phyloP scores from a whole-genome alignment of 2,113 vertebrate species.

The Apodemus sylvaticus region DNA sequence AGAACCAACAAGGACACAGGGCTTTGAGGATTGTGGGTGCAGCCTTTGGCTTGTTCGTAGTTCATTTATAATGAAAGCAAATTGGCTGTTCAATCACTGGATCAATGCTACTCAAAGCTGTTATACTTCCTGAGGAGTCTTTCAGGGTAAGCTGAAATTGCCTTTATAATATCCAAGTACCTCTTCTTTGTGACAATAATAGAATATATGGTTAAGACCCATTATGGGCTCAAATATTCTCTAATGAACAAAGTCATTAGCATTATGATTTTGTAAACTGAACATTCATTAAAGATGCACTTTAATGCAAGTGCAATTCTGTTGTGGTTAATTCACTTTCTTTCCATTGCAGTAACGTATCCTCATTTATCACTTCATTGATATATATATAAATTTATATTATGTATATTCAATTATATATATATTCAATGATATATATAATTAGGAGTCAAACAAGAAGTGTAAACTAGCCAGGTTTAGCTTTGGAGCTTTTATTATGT shows the following conservation, averaged over 20 bases:
- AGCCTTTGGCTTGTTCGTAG: neutral
- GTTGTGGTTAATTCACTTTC: constrained; percentile 30
- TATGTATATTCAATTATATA: neutral
- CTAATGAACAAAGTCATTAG: constrained; percentile 50
- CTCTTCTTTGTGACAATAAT: neutral
- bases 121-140: neutral
- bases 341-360: neutral
- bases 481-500: neutral
- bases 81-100: neutral
- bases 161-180: neutral
- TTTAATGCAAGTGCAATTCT: constrained; percentile 12
- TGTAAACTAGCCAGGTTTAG: neutral
- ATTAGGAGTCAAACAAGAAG: neutral
- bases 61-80: constrained; percentile 5
- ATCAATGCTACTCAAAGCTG: neutral
- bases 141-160: constrained; percentile 8
- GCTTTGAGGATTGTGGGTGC: neutral
- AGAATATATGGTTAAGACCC: neutral
- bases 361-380: neutral
- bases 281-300: constrained; percentile 25
- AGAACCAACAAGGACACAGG: neutral
- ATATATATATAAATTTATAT: neutral
- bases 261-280: constrained; percentile 58
- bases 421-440: too few species aligned
- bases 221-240: neutral